Evolutionary conservation across 2,113 vertebrate species (phyloP).

Genomic region (Garra rufa): DNA sequence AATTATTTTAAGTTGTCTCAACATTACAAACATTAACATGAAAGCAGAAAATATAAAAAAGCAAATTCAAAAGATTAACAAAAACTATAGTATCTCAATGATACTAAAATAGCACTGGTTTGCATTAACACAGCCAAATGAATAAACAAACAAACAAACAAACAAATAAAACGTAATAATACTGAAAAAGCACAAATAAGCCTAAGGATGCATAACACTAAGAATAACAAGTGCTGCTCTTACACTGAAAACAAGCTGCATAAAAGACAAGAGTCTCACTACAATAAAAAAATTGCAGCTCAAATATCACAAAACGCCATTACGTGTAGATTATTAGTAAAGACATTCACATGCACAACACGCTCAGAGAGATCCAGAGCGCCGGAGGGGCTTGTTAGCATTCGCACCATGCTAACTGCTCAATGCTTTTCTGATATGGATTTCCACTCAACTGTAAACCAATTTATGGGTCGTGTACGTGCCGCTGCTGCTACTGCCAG

Average conservation of each 20-base stretch:
- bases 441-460: neutral
- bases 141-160: too few relatives aligned
- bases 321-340: neutral
- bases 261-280: neutral
- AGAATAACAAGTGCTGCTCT: too few relatives aligned
- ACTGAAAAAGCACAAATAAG: too few relatives aligned
- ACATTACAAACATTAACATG: too few relatives aligned
- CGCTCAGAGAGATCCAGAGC: neutral
- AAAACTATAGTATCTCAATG: too few relatives aligned
- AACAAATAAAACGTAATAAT: too few relatives aligned
- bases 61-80: too few relatives aligned
- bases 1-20: too few relatives aligned
- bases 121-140: too few relatives aligned
- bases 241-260: neutral
- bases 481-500: neutral
- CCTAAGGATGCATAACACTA: too few relatives aligned
- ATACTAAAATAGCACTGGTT: too few relatives aligned
- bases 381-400: slow-evolving; percentile 10
- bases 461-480: neutral
- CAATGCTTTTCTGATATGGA: neutral
- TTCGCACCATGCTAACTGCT: neutral
- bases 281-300: neutral
- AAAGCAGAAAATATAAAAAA: too few relatives aligned
- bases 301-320: neutral
- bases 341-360: neutral